Conservation (phyloP, 1,140 invertebrate species). For the Heliconius hewitsoni region DNA sequence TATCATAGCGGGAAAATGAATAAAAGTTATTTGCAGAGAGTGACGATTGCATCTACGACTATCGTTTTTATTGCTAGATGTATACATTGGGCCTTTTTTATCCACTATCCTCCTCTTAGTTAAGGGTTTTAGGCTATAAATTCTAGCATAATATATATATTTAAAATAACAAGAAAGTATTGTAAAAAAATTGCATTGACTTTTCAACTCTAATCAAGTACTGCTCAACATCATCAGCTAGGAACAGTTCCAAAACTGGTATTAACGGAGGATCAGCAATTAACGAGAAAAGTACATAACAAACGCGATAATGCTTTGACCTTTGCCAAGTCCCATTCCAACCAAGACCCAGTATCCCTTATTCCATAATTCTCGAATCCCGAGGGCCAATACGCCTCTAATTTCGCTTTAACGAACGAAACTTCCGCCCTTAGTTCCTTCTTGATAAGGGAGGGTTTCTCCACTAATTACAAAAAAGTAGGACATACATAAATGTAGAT, state of each 20-base stretch:
- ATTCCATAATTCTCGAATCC: slow-evolving; percentile 56
- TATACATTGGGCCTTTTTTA: no score
- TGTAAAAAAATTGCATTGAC: no score
- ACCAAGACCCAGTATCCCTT: slow-evolving; percentile 52
- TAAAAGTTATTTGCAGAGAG: no score
- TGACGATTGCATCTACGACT: no score
- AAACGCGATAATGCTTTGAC: slow-evolving; percentile 53
- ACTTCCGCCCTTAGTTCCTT: slow-evolving; percentile 60
- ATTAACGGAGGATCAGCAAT: slow-evolving; percentile 27
- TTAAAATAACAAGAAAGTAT: no score
- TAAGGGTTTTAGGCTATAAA: no score
- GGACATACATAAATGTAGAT: slow-evolving; percentile 17
- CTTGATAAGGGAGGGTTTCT: slow-evolving; percentile 61
- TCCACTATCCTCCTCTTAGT: no score
- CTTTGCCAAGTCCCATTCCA: slow-evolving; percentile 71
- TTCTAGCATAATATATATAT: no score
- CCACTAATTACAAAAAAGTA: slow-evolving; percentile 56
- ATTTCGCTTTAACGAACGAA: slow-evolving; percentile 70
- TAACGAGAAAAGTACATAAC: slow-evolving; percentile 31
- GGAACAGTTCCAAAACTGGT: slow-evolving; percentile 16
- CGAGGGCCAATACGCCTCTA: slow-evolving; percentile 61
- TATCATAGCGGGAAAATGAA: no score
- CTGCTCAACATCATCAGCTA: no score
- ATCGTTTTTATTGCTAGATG: no score
- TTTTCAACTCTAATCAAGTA: no score